phyloP scores from a whole-genome alignment of 1,140 invertebrate genomes.

The Papilio dardanus region DNA sequence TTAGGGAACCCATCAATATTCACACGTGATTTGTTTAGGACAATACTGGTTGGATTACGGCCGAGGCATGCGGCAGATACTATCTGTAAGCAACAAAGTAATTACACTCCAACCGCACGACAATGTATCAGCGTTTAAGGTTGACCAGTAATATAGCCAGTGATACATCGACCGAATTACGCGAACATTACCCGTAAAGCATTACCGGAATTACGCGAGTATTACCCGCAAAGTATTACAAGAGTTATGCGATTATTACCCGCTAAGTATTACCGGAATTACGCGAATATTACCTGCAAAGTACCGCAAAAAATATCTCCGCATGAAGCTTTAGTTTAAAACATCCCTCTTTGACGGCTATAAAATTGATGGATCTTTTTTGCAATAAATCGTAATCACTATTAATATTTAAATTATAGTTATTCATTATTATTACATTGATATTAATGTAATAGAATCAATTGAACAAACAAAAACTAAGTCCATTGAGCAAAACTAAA shows the following conservation, averaged over 20 bases:
- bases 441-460: slow-evolving; percentile 12
- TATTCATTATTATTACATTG: slow-evolving; percentile 6
- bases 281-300: not conserved
- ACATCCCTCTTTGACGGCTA: not conserved
- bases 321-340: not conserved
- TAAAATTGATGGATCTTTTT: not conserved
- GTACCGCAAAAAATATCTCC: not conserved
- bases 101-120: slow-evolving; percentile 32
- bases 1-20: slow-evolving; percentile 16
- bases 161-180: not conserved
- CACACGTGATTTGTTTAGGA: slow-evolving; percentile 19
- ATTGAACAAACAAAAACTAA: slow-evolving; percentile 38
- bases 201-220: too few species aligned
- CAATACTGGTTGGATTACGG: slow-evolving; percentile 23
- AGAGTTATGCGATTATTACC: too few species aligned
- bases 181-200: too few species aligned
- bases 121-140: slow-evolving; percentile 28
- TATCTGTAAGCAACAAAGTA: slow-evolving; percentile 17
- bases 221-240: too few species aligned
- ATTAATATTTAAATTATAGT: not conserved
- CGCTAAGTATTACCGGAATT: not conserved
- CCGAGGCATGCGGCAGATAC: slow-evolving; percentile 2
- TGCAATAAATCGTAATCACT: not conserved
- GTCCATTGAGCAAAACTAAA: slow-evolving; percentile 51
- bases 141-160: slow-evolving; percentile 20